These are phyloP conservation scores for Drosophila gunungcola DNA, from an alignment of 1,140 invertebrate species.

Conservation along the genomic window DNA sequence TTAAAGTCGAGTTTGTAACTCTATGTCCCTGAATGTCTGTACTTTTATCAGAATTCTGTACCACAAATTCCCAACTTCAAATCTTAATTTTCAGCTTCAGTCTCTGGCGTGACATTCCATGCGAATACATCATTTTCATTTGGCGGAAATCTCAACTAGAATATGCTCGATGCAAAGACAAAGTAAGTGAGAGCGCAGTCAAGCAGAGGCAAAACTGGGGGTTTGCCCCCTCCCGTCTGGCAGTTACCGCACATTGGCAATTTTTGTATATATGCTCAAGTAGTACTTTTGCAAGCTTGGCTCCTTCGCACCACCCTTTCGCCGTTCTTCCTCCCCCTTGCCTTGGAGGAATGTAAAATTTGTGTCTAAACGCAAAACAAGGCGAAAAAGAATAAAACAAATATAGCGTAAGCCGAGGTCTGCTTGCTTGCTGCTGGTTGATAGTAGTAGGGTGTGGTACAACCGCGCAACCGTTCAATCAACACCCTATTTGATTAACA, in stretches of 20 bases:
- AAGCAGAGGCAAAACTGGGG: not conserved
- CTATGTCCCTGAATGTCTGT: no score
- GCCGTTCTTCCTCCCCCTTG: not conserved
- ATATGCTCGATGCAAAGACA: slow-evolving; percentile 70
- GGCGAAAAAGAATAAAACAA: slow-evolving; percentile 50
- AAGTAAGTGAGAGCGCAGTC: slow-evolving; percentile 15
- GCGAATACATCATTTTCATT: slow-evolving; percentile 78
- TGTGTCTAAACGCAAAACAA: slow-evolving; percentile 79
- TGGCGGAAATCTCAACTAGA: slow-evolving; percentile 78
- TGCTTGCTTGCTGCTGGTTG: not conserved
- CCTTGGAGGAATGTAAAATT: slow-evolving; percentile 69
- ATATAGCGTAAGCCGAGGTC: slow-evolving; percentile 24
- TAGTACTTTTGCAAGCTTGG: slow-evolving; percentile 70
- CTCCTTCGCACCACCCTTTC: slow-evolving; percentile 4
- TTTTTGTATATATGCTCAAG: slow-evolving; percentile 61
- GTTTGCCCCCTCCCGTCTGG: slow-evolving; percentile 6
- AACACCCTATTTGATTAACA: slow-evolving; percentile 81
- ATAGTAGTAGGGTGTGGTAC: not conserved
- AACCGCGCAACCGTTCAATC: slow-evolving; percentile 73
- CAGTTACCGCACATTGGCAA: slow-evolving; percentile 63
- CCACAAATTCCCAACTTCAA: slow-evolving; percentile 2
- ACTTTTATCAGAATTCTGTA: not conserved
- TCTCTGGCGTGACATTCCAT: slow-evolving; percentile 62
- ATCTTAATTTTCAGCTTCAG: slow-evolving; percentile 16
- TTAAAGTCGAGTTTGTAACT: no score